Base-by-base conservation (phyloP, 2,888 invertebrate species). In the Herminia tarsipennalis region DNA sequence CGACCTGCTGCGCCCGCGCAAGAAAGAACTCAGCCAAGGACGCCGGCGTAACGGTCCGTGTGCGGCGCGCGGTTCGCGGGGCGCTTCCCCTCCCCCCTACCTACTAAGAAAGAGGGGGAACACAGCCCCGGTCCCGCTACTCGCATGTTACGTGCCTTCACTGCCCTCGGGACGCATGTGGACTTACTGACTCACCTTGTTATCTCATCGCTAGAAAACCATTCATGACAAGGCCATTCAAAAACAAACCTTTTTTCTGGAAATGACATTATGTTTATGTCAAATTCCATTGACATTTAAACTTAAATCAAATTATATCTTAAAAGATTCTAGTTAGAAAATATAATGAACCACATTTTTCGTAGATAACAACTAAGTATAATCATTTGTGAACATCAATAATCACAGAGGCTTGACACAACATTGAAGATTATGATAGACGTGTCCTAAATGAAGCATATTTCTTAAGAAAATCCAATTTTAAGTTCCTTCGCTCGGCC, bases 1-100 rank as follows among this genome's bases (percentile, higher is more conserved):
- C 82, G 85, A 85, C 85, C 88, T 88, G 88, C 86, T 85, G 86
- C 82, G 83, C 79, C 79, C 80, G 82, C 76, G 83, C 84, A 80
- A 86, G 87, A 87, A 86, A 90, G 88, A 90, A 90, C 89, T 90
- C 90, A 91, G 90, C 90, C 90, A 91, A 91, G 90, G 90, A 90
- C 90, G 90, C 88, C 79, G 78, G 78, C 78, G 85, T 91, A 91
- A 91, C 90, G 90, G 90, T 86, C 70, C 74, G 64, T 65, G 65
- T 53, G 69, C 66, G 68, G 68, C 59, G 51, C 8, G 35, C n/a
- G 40, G 33, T 22, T 37, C 37, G 34, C 47, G 44, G 51, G 53
- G 33, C 44, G 42, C 54, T 44, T 42, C 45, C 40, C 44, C 40
- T 44, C 33, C 35, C 34, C 17, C 28, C 18, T n/a, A n/a, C n/a